Evolutionary conservation across 2,113 vertebrate species (phyloP).

Genomic region (Festucalex cinctus): DNA sequence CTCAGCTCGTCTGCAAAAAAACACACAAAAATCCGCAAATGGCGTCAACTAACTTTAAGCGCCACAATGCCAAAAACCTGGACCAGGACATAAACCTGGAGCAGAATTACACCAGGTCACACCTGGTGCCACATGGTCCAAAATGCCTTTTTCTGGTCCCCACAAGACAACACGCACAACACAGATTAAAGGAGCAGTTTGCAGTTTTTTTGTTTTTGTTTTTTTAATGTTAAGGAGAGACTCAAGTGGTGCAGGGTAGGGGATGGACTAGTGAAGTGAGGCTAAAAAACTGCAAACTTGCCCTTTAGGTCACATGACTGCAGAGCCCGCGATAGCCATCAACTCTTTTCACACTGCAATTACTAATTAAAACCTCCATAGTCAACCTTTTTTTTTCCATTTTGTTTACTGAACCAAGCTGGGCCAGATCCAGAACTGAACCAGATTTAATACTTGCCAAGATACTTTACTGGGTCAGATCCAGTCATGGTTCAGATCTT

Average conservation of each 20-base stretch:
- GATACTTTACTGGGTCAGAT: background rate
- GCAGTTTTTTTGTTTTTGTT: background rate
- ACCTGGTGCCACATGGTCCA: background rate
- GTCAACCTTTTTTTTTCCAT: background rate
- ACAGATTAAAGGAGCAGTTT: background rate
- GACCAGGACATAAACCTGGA: background rate
- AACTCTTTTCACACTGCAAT: slow-evolving; percentile 49
- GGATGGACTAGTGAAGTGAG: background rate
- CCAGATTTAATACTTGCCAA: background rate
- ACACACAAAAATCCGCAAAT: background rate
- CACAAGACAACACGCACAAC: slow-evolving; percentile 34
- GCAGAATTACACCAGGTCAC: background rate
- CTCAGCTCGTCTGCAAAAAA: slow-evolving; percentile 53
- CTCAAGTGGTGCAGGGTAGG: no score
- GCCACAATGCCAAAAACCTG: background rate
- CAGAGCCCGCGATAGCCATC: slow-evolving; percentile 32
- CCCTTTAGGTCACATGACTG: slow-evolving; percentile 38
- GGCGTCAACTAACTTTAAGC: no score
- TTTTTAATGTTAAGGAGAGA: background rate
- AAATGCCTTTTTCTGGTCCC: background rate
- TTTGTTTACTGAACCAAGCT: background rate
- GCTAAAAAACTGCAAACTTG: background rate
- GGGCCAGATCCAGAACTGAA: background rate
- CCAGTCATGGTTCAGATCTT: background rate
- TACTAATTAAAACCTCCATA: background rate